A percentile compares a stretch with the other conserved stretches of the same genome.
Conservation (phyloP, 1,140 invertebrate genomes). For the Euborellia annulipes region DNA sequence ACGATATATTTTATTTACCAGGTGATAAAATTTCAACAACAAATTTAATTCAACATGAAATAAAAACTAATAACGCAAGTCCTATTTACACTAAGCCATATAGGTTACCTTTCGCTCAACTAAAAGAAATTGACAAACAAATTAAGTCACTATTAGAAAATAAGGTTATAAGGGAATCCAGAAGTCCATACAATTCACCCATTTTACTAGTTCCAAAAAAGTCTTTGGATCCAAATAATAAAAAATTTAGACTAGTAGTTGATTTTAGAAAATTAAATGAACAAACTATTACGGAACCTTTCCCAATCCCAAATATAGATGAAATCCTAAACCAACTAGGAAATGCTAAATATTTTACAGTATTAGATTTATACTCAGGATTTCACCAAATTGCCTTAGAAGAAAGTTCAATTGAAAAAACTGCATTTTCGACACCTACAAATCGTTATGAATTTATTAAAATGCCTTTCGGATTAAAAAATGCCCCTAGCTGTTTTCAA, state of each 20-base stretch:
- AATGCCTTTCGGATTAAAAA: conserved; percentile 20
- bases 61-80: not conserved
- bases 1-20: conserved; percentile 8
- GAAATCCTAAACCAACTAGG: conserved; percentile 31
- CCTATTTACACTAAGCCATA: not conserved
- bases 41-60: conserved; percentile 3
- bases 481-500: conserved; percentile 22
- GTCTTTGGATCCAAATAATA: conserved; percentile 19
- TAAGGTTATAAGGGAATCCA: conserved; percentile 4
- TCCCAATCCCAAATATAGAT: conserved; percentile 34
- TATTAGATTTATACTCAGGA: conserved; percentile 30
- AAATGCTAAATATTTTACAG: conserved; percentile 28
- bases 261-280: conserved; percentile 28
- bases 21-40: conserved; percentile 6
- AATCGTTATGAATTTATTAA: conserved; percentile 20
- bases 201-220: conserved; percentile 25
- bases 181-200: conserved; percentile 17
- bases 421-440: conserved; percentile 16
- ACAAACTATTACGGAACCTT: conserved; percentile 28
- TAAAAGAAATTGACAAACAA: conserved; percentile 3
- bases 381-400: conserved; percentile 29
- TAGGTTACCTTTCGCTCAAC: conserved; percentile 5
- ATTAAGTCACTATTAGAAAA: conserved; percentile 4
- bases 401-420: conserved; percentile 19
- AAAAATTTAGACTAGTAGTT: conserved; percentile 25